Percentiles rank a stretch among this genome's conserved stretches.
phyloP scores from a whole-genome alignment of 2,888 invertebrate genomes.

The Leucophora obtusa region DNA sequence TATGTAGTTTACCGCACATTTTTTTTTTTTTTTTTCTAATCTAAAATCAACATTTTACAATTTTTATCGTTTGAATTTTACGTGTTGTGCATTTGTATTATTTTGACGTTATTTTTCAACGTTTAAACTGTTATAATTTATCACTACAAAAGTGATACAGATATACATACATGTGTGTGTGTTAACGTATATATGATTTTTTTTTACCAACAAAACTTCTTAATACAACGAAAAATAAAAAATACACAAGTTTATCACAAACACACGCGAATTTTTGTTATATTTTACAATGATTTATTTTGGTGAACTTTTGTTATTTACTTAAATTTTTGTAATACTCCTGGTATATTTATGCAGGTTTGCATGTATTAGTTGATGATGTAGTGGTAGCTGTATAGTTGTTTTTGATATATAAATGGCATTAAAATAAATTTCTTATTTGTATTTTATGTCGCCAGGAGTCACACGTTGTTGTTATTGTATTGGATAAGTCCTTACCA shows the following conservation, averaged over 20 bases:
- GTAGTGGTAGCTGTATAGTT: slow-evolving; percentile 24
- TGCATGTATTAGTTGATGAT: slow-evolving; percentile 38
- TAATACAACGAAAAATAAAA: slow-evolving; percentile 3
- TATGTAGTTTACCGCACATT: background rate
- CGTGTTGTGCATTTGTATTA: slow-evolving; percentile 66
- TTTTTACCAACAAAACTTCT: slow-evolving; percentile 24
- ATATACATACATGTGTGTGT: slow-evolving; percentile 1
- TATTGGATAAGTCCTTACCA: slow-evolving; percentile 45
- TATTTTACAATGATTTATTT: slow-evolving; percentile 3
- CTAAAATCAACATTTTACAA: slow-evolving; percentile 11
- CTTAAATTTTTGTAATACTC: background rate
- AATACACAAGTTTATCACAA: slow-evolving; percentile 25
- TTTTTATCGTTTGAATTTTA: slow-evolving; percentile 62
- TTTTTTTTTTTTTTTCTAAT: background rate
- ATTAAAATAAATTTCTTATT: slow-evolving; percentile 67
- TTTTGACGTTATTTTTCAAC: slow-evolving; percentile 59
- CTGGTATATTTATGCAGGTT: slow-evolving; percentile 2
- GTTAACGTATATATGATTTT: background rate
- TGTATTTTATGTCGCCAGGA: slow-evolving; percentile 64
- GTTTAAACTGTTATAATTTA: slow-evolving; percentile 43
- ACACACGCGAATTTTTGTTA: slow-evolving; percentile 36
- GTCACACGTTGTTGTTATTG: slow-evolving; percentile 40
- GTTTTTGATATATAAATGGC: slow-evolving; percentile 64
- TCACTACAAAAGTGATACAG: slow-evolving; percentile 21
- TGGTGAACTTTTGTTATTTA: background rate